Conservation (phyloP, 2,113 vertebrate species). For the Calidris pygmaea region DNA sequence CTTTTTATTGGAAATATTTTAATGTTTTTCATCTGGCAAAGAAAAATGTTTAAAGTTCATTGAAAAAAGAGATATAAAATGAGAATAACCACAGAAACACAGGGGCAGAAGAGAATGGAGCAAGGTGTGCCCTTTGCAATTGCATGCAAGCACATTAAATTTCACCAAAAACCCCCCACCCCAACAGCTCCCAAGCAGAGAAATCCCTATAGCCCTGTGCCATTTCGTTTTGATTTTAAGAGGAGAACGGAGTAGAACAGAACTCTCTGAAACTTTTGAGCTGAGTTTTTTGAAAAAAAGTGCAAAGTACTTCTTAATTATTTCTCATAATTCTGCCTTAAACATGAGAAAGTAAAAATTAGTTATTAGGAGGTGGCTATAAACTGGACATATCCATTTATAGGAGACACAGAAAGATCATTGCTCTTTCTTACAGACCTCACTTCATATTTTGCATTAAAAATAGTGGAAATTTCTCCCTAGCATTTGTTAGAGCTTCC, state of each 20-base stretch:
- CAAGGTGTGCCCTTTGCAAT: neutral
- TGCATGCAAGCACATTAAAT: neutral
- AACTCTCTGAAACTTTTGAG: neutral
- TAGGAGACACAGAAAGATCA: neutral
- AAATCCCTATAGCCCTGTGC: neutral
- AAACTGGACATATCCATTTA: neutral
- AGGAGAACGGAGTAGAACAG: neutral
- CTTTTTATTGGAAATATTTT: neutral
- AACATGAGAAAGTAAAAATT: neutral
- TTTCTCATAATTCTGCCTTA: neutral
- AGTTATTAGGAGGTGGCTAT: neutral
- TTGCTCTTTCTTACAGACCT: neutral
- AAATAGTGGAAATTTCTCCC: neutral
- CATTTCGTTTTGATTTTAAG: neutral
- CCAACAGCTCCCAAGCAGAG: neutral
- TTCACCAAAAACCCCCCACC: neutral
- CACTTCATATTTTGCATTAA: neutral
- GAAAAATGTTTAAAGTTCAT: neutral
- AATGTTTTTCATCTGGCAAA: neutral
- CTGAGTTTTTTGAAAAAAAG: neutral
- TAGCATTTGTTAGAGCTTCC: neutral
- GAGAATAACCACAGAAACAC: neutral
- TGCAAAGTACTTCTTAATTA: neutral
- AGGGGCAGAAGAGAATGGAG: neutral
- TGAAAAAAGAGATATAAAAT: neutral